These are phyloP conservation scores for Chroicocephalus ridibundus DNA, from an alignment of 2,113 vertebrate species.

Conservation along the genomic window DNA sequence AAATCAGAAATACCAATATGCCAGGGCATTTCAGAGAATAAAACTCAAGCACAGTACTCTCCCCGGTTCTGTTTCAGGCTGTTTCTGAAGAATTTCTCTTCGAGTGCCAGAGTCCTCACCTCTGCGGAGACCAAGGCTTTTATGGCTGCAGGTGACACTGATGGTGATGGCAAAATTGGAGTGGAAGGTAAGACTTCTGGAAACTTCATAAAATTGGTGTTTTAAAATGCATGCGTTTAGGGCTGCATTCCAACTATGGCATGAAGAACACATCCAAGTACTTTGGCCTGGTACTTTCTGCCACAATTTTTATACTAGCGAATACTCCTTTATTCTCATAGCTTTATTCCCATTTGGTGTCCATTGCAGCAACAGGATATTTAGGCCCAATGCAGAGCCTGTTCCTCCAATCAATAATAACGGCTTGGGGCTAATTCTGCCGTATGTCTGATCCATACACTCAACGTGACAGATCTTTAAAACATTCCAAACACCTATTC, in stretches of 20 bases:
- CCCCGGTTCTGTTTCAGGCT: conserved; percentile 60
- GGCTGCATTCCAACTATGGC: not conserved
- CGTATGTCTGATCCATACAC: not conserved
- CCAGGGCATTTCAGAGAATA: not conserved
- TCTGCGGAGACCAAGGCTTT: conserved; percentile 79
- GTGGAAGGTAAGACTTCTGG: conserved; percentile 73
- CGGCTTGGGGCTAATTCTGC: not conserved
- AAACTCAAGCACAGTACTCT: not conserved
- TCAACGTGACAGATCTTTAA: not conserved
- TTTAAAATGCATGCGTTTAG: not conserved
- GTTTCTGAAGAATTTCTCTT: conserved; percentile 84
- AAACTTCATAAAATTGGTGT: not conserved
- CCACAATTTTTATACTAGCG: not conserved
- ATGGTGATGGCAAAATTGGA: conserved; percentile 88
- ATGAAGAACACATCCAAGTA: not conserved
- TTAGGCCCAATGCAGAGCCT: not conserved
- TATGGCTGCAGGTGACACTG: conserved; percentile 79
- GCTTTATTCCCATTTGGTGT: not conserved
- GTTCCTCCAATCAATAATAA: not conserved
- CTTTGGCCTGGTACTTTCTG: not conserved
- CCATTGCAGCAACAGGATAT: not conserved
- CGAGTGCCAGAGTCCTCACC: conserved; percentile 77
- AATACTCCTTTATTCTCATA: not conserved
- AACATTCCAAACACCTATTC: not conserved
- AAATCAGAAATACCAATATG: not conserved